phyloP scores from a whole-genome alignment of 2,113 vertebrate species.

The Ifrita kowaldi region DNA sequence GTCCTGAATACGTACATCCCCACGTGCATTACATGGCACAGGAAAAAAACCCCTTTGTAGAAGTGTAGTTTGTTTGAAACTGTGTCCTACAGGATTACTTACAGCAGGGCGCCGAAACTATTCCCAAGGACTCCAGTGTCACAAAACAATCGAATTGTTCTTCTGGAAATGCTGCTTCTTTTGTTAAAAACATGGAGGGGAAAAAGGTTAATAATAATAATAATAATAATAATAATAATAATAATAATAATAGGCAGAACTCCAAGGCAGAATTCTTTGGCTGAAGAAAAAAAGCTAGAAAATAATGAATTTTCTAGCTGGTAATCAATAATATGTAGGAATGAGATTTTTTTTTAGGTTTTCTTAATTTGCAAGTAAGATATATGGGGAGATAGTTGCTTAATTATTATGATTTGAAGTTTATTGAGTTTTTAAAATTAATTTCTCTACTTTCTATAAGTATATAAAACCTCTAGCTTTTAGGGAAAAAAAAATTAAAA shows the following conservation, averaged over 20 bases:
- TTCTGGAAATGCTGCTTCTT: conserved; percentile 53
- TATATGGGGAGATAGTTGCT: conserved; percentile 31
- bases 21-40: not conserved
- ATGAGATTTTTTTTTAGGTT: conserved; percentile 45
- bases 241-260: not conserved
- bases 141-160: conserved; percentile 60
- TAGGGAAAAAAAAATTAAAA: not conserved
- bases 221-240: not conserved
- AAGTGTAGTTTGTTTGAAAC: conserved; percentile 59
- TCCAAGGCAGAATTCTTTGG: conserved; percentile 27
- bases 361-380: conserved; percentile 61
- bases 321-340: conserved; percentile 57
- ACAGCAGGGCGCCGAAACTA: conserved; percentile 41
- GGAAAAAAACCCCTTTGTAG: conserved; percentile 15
- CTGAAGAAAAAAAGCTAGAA: conserved; percentile 36
- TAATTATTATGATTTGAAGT: conserved; percentile 51
- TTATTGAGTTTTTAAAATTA: conserved; percentile 45
- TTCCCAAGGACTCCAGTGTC: conserved; percentile 40
- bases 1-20: not conserved
- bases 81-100: conserved; percentile 59
- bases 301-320: conserved; percentile 48
- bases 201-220: not conserved
- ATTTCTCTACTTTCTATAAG: conserved; percentile 13
- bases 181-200: not conserved
- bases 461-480: not conserved